Evolutionary conservation across 2,888 invertebrate species (phyloP), one percentile per base, ranked within the genome.

Genomic region (Salticus scenicus): DNA sequence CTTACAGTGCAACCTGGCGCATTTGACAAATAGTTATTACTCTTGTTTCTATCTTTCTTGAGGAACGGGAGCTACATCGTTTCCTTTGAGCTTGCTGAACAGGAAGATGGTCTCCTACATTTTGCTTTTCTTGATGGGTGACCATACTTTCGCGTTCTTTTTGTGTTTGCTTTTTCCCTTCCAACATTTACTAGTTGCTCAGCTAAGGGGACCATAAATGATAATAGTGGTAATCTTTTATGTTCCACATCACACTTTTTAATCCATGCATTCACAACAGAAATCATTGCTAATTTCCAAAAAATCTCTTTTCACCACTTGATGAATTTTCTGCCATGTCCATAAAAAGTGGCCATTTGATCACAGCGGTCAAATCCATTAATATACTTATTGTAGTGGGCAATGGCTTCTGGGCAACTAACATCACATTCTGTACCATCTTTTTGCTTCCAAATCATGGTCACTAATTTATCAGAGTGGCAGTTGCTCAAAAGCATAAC

Each of bases 321-420:
- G 24, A 0, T 28, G 10, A 24, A 66, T 66, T 66, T 31, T 66
- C 28, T 31, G 10, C 28, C 1, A 66, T 66, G 0, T 0, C 28
- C 66, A 28, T 66, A 27, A 27, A 66, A 17, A 27, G 66, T 66
- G 27, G n/a, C n/a, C 66, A 66, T 66, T 66, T 66, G 28, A 66
- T 66, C 66, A 27, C 27, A 20, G n/a, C 10, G 66, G n/a, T 66
- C 28, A 66, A 66, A 24, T 20, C 66, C 66, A 10, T 27, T 66
- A 17, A n/a, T n/a, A n/a, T n/a, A n/a, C n/a, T n/a, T n/a, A 66
- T 63, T 63, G 63, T 63, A 63, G 20, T 63, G 63, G 20, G 27
- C 14, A 63, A 63, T 63, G 63, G 63, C n/a, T n/a, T n/a, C 24
- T 66, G 1, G 8, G 28, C 24, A 66, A 66, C 66, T 20, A 66